phyloP scores from a whole-genome alignment of 2,113 vertebrate genomes.

The Opisthocomus hoazin region DNA sequence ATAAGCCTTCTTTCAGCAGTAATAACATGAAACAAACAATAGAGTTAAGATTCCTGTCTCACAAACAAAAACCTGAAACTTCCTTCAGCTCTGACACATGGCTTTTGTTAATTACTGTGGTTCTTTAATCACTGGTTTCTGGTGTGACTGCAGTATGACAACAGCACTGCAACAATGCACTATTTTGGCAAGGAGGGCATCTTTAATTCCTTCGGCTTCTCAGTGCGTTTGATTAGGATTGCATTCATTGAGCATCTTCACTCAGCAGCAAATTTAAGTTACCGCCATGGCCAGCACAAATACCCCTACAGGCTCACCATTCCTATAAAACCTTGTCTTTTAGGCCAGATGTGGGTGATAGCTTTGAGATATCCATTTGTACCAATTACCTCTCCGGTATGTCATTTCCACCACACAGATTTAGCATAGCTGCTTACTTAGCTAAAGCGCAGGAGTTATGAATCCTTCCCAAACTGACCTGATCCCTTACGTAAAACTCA shows the following conservation, averaged over 20 bases:
- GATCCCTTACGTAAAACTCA: not conserved
- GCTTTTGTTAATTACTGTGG: conserved; percentile 19
- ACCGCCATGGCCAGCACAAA: not conserved
- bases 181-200: not conserved
- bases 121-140: not conserved
- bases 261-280: not conserved
- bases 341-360: not conserved
- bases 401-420: not conserved
- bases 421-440: not conserved
- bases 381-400: not conserved
- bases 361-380: not conserved
- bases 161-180: not conserved
- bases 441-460: not conserved
- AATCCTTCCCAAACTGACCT: not conserved
- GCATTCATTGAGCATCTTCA: not conserved
- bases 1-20: not conserved
- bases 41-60: not conserved
- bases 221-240: not conserved
- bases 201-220: not conserved
- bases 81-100: not conserved
- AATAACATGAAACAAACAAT: not conserved
- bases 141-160: not conserved
- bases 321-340: not conserved
- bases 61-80: not conserved
- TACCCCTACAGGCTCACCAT: not conserved